These are phyloP conservation scores for Pegea sp. DNA, from an alignment of 23 tunicate species.

Conservation along the genomic window DNA sequence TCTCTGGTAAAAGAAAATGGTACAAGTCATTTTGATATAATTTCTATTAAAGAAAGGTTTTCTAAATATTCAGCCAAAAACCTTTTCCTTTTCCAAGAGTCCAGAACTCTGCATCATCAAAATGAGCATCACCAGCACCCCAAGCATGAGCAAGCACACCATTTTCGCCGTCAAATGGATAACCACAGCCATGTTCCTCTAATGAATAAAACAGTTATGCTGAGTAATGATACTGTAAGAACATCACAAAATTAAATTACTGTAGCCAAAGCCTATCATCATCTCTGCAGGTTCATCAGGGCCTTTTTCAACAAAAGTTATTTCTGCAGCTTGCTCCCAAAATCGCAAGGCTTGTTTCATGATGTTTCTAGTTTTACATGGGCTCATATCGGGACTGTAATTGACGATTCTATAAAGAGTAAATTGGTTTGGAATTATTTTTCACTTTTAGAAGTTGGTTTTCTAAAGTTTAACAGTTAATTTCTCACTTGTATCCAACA, in stretches of 20 bases:
- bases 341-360: slow-evolving; percentile 61
- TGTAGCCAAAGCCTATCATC: slow-evolving; percentile 65
- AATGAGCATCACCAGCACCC: slow-evolving; percentile 83
- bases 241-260: slow-evolving; percentile 12
- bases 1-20: too few relatives aligned
- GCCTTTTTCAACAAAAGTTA: slow-evolving; percentile 35
- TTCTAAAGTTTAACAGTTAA: too few relatives aligned
- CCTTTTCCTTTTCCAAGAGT: slow-evolving; percentile 86
- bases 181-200: slow-evolving; percentile 92
- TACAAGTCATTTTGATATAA: too few relatives aligned
- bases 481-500: slow-evolving; percentile 62
- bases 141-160: slow-evolving; percentile 96
- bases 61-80: too few relatives aligned
- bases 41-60: too few relatives aligned
- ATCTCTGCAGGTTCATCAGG: slow-evolving; percentile 34
- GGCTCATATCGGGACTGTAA: slow-evolving; percentile 82
- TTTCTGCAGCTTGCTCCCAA: slow-evolving; percentile 60
- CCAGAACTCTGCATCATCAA: slow-evolving; percentile 98
- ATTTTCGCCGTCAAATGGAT: slow-evolving; percentile 62
- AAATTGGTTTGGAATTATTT: too few relatives aligned
- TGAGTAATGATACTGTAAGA: too few relatives aligned
- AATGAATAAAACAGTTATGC: too few relatives aligned
- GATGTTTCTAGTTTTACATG: slow-evolving; percentile 46
- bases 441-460: too few relatives aligned
- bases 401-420: slow-evolving; percentile 61